Evolutionary conservation across 1,140 invertebrate genomes (phyloP).

Genomic region (Nebria ingens): DNA sequence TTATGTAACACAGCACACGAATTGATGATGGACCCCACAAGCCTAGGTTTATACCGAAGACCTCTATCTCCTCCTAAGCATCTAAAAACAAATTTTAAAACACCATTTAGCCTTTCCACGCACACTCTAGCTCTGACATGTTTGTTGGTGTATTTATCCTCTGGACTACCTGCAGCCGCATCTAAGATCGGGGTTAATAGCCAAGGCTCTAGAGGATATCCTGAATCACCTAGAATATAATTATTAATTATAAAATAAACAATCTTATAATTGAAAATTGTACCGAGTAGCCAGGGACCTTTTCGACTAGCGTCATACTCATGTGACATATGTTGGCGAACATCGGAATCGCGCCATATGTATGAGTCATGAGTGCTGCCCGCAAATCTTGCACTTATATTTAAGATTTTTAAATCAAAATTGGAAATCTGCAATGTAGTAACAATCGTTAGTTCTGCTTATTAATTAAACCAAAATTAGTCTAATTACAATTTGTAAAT

Average conservation of each 20-base stretch:
- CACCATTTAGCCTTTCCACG: conserved; percentile 32
- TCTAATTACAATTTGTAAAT: background rate
- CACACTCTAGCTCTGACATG: conserved; percentile 22
- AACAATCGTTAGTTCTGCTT: background rate
- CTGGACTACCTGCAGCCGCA: conserved; percentile 17
- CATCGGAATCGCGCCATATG: conserved; percentile 23
- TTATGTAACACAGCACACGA: conserved; percentile 27
- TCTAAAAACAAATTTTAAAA: conserved; percentile 27
- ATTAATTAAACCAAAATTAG: background rate
- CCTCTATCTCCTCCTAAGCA: conserved; percentile 22
- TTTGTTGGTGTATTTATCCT: conserved; percentile 23
- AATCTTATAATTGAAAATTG: background rate
- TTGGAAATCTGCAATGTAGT: conserved; percentile 20
- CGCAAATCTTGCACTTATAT: conserved; percentile 23
- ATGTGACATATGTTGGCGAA: conserved; percentile 17
- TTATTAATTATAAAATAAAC: conserved; percentile 7
- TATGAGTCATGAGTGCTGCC: conserved; percentile 25
- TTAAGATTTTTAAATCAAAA: conserved; percentile 18
- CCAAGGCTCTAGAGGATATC: conserved; percentile 32
- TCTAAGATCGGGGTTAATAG: conserved; percentile 28
- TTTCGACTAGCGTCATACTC: conserved; percentile 7
- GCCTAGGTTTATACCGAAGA: conserved; percentile 20
- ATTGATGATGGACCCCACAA: conserved; percentile 22
- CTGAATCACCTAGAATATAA: conserved; percentile 27
- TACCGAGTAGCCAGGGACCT: background rate